Base-by-base conservation (phyloP, 1,140 invertebrate genomes). In the Coptotermes formosanus region DNA sequence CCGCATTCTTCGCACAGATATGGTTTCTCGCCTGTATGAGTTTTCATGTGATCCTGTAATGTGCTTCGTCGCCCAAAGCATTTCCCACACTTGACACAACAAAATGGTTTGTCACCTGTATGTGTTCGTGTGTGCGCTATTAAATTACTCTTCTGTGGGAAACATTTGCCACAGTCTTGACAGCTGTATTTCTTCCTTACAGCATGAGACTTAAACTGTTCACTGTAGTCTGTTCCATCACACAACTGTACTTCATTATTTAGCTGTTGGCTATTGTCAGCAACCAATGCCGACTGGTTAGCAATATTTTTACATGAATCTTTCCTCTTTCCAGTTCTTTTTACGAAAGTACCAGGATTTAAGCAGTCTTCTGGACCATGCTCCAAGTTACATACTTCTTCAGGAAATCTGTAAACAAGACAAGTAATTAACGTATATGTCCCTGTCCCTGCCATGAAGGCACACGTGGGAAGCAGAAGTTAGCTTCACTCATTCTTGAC, bases 1-100 rank as follows among this genome's bases (percentile, higher is more conserved):
- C 93, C 93, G 91, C 94, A 95, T 88, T 94, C 91, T 89, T 92
- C 93, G 91, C 94, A 95, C 88, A 93, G 92, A 90, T 94, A 95
- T 86, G 93, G 93, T 89, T 93, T 92, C 91, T 93, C 93, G 12
- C 89, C 89, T 19, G 91, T 92, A 88, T 93, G 92, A 11, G 91
- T 91, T 87, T 91, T 91, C 87, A 90, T 90, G 88, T 93, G 92
- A 87, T 91, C 91, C 87, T 91, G 90, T 85, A 92, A 88, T 87
- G 32, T 44, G n/a, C 85, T 45, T 44, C 69, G 16, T 81, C 84
- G 23, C 48, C 32, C 92, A 87, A 94, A 94, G 6, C 91, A 87
- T 30, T 90, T 88, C 14, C 90, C 89, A 88, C 93, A 94, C 83
- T 90, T 90, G 3, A 88, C 44, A 90, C 93, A 94, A 8, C 88